Evolutionary conservation across 1,140 invertebrate genomes (phyloP).

Genomic region (Archivesica marissinica): DNA sequence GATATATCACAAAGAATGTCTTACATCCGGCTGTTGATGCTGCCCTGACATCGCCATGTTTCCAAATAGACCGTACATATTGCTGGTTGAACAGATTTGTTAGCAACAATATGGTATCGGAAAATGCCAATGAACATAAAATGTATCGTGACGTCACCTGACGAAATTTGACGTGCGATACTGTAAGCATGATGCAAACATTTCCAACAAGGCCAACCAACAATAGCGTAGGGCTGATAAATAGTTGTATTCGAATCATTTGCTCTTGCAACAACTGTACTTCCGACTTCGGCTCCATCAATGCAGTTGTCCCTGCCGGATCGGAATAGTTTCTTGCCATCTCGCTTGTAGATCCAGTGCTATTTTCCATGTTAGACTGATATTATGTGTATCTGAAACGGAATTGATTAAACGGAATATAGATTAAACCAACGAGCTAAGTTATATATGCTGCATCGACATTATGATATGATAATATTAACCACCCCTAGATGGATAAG

Average conservation of each 20-base stretch:
- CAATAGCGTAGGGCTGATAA: constrained; percentile 62
- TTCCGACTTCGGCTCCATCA: no score
- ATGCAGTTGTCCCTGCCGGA: no score
- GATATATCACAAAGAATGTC: constrained; percentile 69
- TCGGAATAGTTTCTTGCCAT: no score
- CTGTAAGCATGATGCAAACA: constrained; percentile 60
- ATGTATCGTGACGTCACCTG: constrained; percentile 61
- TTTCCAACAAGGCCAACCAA: constrained; percentile 69
- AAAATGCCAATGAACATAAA: constrained; percentile 66
- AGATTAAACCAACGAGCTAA: no score
- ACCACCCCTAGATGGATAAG: no score
- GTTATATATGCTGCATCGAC: no score
- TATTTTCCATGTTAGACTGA: no score
- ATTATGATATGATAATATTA: no score
- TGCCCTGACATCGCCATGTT: constrained; percentile 66
- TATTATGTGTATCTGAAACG: no score
- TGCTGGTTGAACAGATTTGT: constrained; percentile 68
- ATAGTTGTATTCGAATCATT: constrained; percentile 32
- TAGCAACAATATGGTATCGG: constrained; percentile 62
- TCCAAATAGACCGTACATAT: constrained; percentile 56
- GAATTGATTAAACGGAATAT: no score
- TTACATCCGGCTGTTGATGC: constrained; percentile 64
- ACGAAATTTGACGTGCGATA: constrained; percentile 51
- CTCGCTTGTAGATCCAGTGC: no score
- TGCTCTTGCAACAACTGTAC: no score